These are phyloP conservation scores for Pteropus rufus DNA, from an alignment of 2,797 vertebrate species.

Conservation along the genomic window DNA sequence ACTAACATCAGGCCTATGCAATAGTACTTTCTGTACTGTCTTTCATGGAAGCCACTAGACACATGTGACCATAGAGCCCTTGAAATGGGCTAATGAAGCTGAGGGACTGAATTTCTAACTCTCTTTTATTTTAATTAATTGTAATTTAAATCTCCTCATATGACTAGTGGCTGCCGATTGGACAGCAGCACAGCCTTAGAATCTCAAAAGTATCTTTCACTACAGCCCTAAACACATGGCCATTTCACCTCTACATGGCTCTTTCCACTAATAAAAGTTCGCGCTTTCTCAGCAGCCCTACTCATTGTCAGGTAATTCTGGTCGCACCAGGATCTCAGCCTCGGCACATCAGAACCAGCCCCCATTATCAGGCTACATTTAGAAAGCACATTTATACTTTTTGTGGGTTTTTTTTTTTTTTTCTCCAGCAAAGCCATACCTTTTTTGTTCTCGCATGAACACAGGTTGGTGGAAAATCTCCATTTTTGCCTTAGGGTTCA, in stretches of 20 bases:
- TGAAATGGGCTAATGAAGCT: not conserved
- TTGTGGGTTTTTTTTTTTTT: not conserved
- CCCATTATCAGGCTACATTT: not conserved
- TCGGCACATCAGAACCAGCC: not conserved
- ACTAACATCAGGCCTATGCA: no score
- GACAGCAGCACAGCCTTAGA: not conserved
- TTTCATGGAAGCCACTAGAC: not conserved
- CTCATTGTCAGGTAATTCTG: not conserved
- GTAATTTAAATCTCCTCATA: not conserved
- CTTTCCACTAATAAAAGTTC: not conserved
- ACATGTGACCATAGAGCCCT: not conserved
- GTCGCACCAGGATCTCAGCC: not conserved
- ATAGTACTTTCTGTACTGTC: not conserved
- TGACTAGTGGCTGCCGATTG: not conserved
- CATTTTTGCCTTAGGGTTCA: not conserved
- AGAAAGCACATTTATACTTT: not conserved
- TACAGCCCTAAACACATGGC: not conserved
- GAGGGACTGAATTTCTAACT: not conserved
- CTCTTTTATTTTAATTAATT: slow-evolving; percentile 18
- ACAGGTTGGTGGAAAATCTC: not conserved
- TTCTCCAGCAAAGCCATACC: not conserved
- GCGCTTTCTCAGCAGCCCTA: not conserved
- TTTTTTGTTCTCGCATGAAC: not conserved
- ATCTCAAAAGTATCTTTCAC: not conserved
- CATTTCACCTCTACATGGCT: not conserved